Base-by-base conservation (phyloP, 1,140 invertebrate species). In the Trichonephila clavipes region DNA sequence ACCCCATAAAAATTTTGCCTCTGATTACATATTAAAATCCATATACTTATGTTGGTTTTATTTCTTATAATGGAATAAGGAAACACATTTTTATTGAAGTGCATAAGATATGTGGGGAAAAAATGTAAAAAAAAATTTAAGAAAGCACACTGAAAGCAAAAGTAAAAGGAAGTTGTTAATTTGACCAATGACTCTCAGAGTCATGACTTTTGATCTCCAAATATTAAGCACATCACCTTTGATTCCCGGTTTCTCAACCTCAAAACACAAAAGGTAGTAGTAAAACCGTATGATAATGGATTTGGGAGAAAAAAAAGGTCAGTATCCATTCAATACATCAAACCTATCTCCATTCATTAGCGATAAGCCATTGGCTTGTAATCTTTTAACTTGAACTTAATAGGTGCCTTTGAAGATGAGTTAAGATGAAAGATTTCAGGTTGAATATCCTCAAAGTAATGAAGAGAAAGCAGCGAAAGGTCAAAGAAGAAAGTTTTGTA, bases 321-420 rank as follows among this genome's bases (percentile, higher is more conserved):
- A 34, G 24, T 77, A 18, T 0, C 28, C 69, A 34, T 40, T 77
- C 14, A 34, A 51, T 40, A 51, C 10, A 51, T 0, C 10, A 12
- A 12, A 7, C 7, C 10, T 7, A 5, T 12, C 51, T 51, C 10
- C 51, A 12, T 12, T 51, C 51, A 51, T 12, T 0, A 0, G 51
- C 51, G 28, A 24, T 28, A 77, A 77, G 12, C 28, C 5, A 34
- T 28, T 14, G 28, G 28, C 34, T 77, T 77, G 28, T 34, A 77
- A 77, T 77, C 69, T 16, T 77, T 51, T 77, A 4, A 34, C 69
- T 77, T 77, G 69, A 77, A 77, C 69, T 77, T 77, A 28, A 12
- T 12, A 24, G 24, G 12, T 77, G 16, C 14, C 10, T 34, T 28
- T 19, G 21, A 64, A 64, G 18, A 64, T 5, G 28, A 77, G 28